Evolutionary conservation across 1,140 invertebrate genomes (phyloP).

Genomic region (Harlomillsia oculata): DNA sequence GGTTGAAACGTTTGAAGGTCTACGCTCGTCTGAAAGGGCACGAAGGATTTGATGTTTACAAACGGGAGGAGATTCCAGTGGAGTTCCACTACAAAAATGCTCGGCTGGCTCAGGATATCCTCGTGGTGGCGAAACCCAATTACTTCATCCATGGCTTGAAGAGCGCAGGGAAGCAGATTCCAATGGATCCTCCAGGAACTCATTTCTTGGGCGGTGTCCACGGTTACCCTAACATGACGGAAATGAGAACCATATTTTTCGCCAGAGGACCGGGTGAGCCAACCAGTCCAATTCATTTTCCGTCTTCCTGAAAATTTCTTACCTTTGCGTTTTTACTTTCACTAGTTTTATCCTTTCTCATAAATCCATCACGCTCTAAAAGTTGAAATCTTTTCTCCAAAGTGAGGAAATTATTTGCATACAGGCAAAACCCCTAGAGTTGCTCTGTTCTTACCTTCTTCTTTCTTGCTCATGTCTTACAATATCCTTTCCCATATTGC

Average conservation of each 20-base stretch:
- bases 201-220: constrained; percentile 36
- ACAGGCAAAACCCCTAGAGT: too few species aligned
- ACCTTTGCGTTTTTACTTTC: neutral
- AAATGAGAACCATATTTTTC: constrained; percentile 42
- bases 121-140: constrained; percentile 36
- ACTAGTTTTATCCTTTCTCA: neutral
- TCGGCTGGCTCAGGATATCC: constrained; percentile 35
- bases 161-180: constrained; percentile 16
- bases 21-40: constrained; percentile 35
- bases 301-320: neutral
- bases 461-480: too few species aligned
- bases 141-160: constrained; percentile 21
- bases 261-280: constrained; percentile 39
- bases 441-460: too few species aligned
- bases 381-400: too few species aligned
- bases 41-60: constrained; percentile 38
- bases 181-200: constrained; percentile 10
- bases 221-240: constrained; percentile 39
- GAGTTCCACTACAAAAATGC: constrained; percentile 39
- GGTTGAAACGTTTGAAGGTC: constrained; percentile 34
- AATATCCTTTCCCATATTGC: too few species aligned
- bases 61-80: constrained; percentile 39
- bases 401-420: too few species aligned
- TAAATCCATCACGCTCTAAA: neutral
- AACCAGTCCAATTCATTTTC: neutral